Conservation (phyloP, 2,113 vertebrate species). For the mouse (Mus musculus) region DNA sequence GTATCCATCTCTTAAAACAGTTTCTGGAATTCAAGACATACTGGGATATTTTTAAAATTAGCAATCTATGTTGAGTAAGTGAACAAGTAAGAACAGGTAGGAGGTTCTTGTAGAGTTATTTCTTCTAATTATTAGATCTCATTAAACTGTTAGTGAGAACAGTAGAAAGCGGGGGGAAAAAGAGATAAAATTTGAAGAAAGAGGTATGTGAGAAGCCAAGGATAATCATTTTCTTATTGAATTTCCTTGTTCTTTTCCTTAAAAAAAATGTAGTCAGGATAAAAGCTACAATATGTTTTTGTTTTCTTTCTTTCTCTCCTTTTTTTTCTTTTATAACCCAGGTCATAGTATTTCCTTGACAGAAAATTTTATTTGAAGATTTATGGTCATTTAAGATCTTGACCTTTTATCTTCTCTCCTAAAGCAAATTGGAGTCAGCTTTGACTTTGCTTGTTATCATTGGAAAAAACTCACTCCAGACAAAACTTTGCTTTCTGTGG, state of each 20-base stretch:
- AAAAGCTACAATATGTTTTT: slow-evolving; percentile 1
- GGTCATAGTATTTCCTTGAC: slow-evolving; percentile 15
- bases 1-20: not conserved
- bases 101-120: not conserved
- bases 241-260: not conserved
- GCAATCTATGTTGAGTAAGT: not conserved
- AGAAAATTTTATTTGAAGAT: slow-evolving; percentile 52
- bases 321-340: not conserved
- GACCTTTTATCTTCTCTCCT: slow-evolving; percentile 56
- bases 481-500: slow-evolving; percentile 75
- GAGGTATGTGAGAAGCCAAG: not conserved
- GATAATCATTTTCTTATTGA: not conserved
- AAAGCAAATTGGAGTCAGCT: slow-evolving; percentile 54
- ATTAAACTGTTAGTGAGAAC: not conserved
- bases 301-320: not conserved
- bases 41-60: not conserved
- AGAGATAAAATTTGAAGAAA: not conserved
- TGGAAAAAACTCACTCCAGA: slow-evolving; percentile 61
- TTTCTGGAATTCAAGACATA: not conserved
- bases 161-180: not conserved
- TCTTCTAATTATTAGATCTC: not conserved
- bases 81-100: not conserved
- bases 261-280: not conserved
- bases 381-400: slow-evolving; percentile 57
- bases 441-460: slow-evolving; percentile 75